Conservation (phyloP, 1,140 invertebrate species). For the Drosophila busckii region DNA sequence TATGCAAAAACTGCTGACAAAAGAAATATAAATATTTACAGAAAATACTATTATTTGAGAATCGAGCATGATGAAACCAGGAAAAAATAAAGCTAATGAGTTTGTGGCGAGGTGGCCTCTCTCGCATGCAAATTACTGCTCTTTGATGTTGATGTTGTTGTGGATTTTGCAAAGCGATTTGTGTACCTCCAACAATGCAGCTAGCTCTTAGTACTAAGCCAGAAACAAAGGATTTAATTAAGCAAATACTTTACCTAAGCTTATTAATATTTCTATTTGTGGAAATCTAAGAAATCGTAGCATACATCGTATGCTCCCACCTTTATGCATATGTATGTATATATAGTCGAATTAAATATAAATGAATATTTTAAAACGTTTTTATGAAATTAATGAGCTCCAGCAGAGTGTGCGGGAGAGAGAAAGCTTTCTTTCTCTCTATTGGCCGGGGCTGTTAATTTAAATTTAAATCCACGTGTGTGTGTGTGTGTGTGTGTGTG, state of each 20-base stretch:
- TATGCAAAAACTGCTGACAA: slow-evolving; percentile 77
- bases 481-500: slow-evolving; percentile 18
- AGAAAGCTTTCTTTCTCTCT: slow-evolving; percentile 2
- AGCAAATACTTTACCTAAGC: not conserved
- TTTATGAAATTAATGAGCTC: slow-evolving; percentile 54
- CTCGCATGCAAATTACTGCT: slow-evolving; percentile 30
- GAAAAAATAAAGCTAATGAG: slow-evolving; percentile 2
- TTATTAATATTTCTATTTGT: not conserved
- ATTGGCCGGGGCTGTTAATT: slow-evolving; percentile 36
- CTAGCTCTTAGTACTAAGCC: not conserved
- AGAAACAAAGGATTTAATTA: slow-evolving; percentile 1
- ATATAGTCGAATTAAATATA: slow-evolving; percentile 67
- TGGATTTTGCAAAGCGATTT: not conserved
- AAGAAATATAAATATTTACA: slow-evolving; percentile 77
- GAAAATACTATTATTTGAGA: slow-evolving; percentile 71
- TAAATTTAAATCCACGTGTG: slow-evolving; percentile 70
- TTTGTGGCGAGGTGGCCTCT: slow-evolving; percentile 1
- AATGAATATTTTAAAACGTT: slow-evolving; percentile 68
- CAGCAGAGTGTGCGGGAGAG: slow-evolving; percentile 7
- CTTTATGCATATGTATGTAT: slow-evolving; percentile 32
- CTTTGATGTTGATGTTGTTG: slow-evolving; percentile 36
- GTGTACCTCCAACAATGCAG: not conserved
- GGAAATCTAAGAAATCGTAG: no score
- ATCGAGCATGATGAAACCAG: slow-evolving; percentile 5
- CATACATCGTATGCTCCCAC: no score